Percentiles rank a stretch among this genome's conserved stretches.
phyloP scores from a whole-genome alignment of 2,797 vertebrate species.

The Sebastolobus altivelis region DNA sequence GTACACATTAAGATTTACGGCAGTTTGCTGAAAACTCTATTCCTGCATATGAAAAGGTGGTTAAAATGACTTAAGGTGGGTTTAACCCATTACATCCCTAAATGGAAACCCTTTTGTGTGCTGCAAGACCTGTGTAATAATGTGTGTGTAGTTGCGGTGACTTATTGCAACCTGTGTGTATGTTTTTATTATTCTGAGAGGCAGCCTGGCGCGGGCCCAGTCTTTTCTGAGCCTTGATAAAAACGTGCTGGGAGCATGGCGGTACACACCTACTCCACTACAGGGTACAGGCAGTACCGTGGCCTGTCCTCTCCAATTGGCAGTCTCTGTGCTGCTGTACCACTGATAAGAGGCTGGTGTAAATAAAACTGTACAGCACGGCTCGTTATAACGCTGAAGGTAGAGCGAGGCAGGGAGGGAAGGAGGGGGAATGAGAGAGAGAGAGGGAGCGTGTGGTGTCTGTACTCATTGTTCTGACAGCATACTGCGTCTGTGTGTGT shows the following conservation, averaged over 20 bases:
- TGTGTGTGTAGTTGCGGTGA: neutral
- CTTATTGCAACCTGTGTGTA: slow-evolving; percentile 37
- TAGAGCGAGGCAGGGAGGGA: slow-evolving; percentile 39
- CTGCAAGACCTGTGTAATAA: slow-evolving; percentile 30
- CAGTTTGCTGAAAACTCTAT: slow-evolving; percentile 1
- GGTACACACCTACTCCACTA: slow-evolving; percentile 87
- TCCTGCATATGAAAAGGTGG: slow-evolving; percentile 17
- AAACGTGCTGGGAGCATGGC: slow-evolving; percentile 75
- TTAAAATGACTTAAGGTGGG: slow-evolving; percentile 18
- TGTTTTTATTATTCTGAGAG: slow-evolving; percentile 63
- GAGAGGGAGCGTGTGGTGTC: slow-evolving; percentile 84
- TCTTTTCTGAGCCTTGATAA: slow-evolving; percentile 65
- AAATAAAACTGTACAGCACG: slow-evolving; percentile 97
- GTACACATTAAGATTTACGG: slow-evolving; percentile 19
- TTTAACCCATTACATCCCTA: slow-evolving; percentile 15
- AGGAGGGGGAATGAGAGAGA: slow-evolving; percentile 10
- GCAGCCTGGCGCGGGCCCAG: slow-evolving; percentile 67
- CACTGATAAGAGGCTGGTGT: slow-evolving; percentile 98
- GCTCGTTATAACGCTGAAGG: slow-evolving; percentile 85
- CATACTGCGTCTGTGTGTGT: slow-evolving; percentile 87
- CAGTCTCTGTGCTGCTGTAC: slow-evolving; percentile 91
- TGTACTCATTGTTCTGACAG: slow-evolving; percentile 98
- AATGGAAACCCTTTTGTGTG: slow-evolving; percentile 22
- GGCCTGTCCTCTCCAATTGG: slow-evolving; percentile 93
- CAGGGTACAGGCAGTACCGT: slow-evolving; percentile 93